Evolutionary conservation across 2,888 invertebrate genomes (phyloP).

Genomic region (Endomychus coccineus): DNA sequence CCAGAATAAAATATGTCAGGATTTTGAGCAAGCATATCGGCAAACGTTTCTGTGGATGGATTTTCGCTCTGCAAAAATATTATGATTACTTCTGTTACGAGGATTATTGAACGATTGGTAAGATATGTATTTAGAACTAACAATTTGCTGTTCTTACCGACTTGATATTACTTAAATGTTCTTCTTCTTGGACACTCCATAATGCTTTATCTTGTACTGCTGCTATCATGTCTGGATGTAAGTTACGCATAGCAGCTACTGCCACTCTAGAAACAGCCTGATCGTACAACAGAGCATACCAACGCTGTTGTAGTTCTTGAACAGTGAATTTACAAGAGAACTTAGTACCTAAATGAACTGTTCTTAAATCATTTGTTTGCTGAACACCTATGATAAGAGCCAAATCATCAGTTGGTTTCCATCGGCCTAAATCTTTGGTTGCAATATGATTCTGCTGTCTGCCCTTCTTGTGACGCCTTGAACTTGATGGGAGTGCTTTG

Average conservation of each 20-base stretch:
- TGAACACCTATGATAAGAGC: slow-evolving; percentile 89
- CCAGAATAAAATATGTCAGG: slow-evolving; percentile 81
- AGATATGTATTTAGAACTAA: neutral
- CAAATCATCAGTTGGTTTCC: slow-evolving; percentile 97
- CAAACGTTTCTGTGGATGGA: slow-evolving; percentile 71
- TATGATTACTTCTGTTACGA: neutral
- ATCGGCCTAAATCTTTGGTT: slow-evolving; percentile 81
- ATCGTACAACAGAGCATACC: slow-evolving; percentile 94
- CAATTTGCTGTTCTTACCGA: slow-evolving; percentile 51
- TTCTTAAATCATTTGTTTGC: slow-evolving; percentile 73
- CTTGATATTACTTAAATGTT: slow-evolving; percentile 70
- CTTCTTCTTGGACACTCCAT: slow-evolving; percentile 86
- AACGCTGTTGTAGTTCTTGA: slow-evolving; percentile 89
- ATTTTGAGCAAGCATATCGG: slow-evolving; percentile 75
- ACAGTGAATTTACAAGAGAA: slow-evolving; percentile 94
- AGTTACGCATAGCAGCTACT: slow-evolving; percentile 85
- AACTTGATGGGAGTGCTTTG: slow-evolving; percentile 39
- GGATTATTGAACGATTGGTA: neutral
- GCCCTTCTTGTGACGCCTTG: slow-evolving; percentile 52
- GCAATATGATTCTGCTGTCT: slow-evolving; percentile 62
- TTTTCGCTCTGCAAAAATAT: slow-evolving; percentile 52
- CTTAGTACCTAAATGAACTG: slow-evolving; percentile 85
- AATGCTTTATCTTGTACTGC: slow-evolving; percentile 82
- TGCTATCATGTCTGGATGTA: slow-evolving; percentile 85
- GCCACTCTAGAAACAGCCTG: slow-evolving; percentile 88